These are phyloP conservation scores for Amblyopsis rosae DNA, from an alignment of 2,113 vertebrate genomes.

Conservation along the genomic window DNA sequence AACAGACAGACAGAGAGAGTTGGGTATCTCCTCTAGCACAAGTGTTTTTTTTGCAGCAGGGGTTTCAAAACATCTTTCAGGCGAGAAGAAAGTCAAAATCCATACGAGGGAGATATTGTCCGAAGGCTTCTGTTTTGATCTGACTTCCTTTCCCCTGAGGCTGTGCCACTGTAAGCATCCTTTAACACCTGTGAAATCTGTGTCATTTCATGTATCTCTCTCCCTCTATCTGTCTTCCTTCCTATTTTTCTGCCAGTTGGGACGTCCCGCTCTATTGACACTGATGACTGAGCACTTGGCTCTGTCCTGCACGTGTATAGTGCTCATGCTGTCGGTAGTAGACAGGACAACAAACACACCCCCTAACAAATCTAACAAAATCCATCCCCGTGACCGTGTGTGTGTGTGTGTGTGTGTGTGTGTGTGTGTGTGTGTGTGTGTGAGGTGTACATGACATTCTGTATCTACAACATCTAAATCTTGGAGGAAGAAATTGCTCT, in stretches of 20 bases:
- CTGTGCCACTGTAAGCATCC: constrained; percentile 56
- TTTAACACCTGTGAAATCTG: constrained; percentile 63
- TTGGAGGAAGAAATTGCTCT: constrained; percentile 8
- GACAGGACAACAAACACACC: constrained; percentile 39
- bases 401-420: constrained; percentile 25
- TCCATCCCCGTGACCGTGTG: constrained; percentile 34
- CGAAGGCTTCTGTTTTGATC: constrained; percentile 17
- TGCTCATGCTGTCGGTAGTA: constrained; percentile 35
- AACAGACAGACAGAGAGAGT: constrained; percentile 24
- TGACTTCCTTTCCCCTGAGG: constrained; percentile 41
- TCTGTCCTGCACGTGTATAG: constrained; percentile 68
- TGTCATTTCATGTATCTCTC: neutral
- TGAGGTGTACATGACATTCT: constrained; percentile 7
- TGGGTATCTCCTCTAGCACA: constrained; percentile 45
- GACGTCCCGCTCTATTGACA: constrained; percentile 40
- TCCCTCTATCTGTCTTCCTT: neutral
- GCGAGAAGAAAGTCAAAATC: constrained; percentile 34
- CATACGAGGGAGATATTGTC: constrained; percentile 22
- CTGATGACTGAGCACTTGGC: constrained; percentile 57
- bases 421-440: constrained; percentile 38
- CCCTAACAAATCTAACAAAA: constrained; percentile 26
- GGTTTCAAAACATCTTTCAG: constrained; percentile 30
- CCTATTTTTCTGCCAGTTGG: constrained; percentile 34
- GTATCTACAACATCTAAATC: constrained; percentile 25
- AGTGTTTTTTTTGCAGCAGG: constrained; percentile 19